A percentile compares a stretch with the other conserved stretches of the same genome.
phyloP scores from a whole-genome alignment of 2,797 vertebrate species.

The Liasis olivaceus region DNA sequence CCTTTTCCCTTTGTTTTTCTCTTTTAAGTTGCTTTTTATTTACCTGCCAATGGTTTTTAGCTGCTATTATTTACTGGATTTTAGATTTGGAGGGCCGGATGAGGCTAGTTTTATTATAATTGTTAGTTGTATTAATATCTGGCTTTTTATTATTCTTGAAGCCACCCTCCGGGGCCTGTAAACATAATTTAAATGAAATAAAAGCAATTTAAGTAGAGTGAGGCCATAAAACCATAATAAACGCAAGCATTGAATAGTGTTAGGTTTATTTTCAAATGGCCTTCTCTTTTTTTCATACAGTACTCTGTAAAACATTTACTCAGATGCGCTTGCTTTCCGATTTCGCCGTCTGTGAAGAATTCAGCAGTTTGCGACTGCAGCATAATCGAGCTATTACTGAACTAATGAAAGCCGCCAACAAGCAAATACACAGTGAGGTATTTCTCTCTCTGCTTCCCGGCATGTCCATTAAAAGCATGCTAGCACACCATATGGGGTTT shows the following conservation, averaged over 20 bases:
- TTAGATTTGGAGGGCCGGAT: background rate
- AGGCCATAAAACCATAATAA: background rate
- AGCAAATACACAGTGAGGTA: conserved; percentile 80
- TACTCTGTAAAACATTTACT: conserved; percentile 87
- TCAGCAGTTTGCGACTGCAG: conserved; percentile 91
- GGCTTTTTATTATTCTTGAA: background rate
- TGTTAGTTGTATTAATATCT: background rate
- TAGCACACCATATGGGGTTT: background rate
- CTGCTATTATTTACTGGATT: background rate
- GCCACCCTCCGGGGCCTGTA: background rate
- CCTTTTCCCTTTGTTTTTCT: background rate
- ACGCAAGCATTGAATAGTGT: background rate
- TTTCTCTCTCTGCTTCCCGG: conserved; percentile 3
- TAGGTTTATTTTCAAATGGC: conserved; percentile 23
- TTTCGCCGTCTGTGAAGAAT: conserved; percentile 92
- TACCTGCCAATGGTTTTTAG: background rate
- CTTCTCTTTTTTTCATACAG: conserved; percentile 55
- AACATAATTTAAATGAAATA: background rate
- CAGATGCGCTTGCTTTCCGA: conserved; percentile 91
- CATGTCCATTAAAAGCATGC: background rate
- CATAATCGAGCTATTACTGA: conserved; percentile 93
- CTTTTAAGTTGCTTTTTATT: background rate
- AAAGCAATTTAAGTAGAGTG: background rate
- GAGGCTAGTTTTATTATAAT: background rate
- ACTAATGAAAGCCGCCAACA: conserved; percentile 84